A percentile compares a stretch with the other conserved stretches of the same genome.
Evolutionary conservation across 2,113 vertebrate genomes (phyloP).

Genomic region (Chlorodrepanis virens): DNA sequence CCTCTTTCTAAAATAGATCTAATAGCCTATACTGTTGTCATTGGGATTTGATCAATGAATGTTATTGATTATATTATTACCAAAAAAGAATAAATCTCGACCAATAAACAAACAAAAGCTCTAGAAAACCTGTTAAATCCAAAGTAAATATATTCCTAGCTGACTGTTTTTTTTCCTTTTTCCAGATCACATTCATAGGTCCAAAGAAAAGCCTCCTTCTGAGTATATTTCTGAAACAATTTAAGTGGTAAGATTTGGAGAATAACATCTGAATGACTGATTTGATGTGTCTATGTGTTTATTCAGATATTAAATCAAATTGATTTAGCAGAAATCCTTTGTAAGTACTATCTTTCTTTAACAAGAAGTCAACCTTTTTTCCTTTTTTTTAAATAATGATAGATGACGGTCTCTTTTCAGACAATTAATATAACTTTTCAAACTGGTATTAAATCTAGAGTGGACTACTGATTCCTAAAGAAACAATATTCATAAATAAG

Average conservation of each 20-base stretch:
- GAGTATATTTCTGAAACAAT: conserved; percentile 94
- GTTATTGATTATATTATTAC: neutral
- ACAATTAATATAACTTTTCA: neutral
- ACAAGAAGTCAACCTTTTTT: neutral
- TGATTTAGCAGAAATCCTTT: neutral
- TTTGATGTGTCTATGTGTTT: neutral
- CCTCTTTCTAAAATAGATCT: neutral
- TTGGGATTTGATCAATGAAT: neutral
- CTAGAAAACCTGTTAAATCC: neutral
- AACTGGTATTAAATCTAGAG: neutral
- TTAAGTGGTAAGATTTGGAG: conserved; percentile 83
- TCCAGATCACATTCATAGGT: conserved; percentile 87
- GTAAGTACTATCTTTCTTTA: neutral
- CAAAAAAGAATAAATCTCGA: fast-evolving
- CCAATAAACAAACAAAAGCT: neutral
- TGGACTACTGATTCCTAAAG: neutral
- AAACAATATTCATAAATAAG: neutral
- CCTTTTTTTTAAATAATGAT: neutral
- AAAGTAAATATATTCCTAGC: neutral
- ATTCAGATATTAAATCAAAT: neutral
- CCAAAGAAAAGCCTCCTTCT: conserved; percentile 89
- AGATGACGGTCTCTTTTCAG: neutral
- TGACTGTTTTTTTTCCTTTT: neutral
- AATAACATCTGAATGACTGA: neutral
- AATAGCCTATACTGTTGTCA: neutral